Evolutionary conservation across 1,140 invertebrate species (phyloP).

Genomic region (Polypedilum pembai): DNA sequence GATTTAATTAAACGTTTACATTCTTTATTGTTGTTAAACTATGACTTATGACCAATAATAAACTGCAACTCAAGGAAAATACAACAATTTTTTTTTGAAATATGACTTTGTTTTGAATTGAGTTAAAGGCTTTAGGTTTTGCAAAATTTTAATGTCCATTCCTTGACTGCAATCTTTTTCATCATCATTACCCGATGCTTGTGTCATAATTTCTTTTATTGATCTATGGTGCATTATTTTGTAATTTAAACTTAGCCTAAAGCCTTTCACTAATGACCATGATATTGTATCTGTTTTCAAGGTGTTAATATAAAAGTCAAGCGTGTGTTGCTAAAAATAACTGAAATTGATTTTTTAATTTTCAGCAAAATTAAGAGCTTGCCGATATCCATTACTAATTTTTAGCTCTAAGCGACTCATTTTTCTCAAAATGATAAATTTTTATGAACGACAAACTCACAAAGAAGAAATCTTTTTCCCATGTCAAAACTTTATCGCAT

Average conservation of each 20-base stretch:
- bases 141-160: no score
- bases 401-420: neutral
- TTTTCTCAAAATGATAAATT: neutral
- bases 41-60: no score
- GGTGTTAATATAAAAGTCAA: neutral
- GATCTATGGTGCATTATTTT: neutral
- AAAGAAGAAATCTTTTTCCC: neutral
- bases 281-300: neutral
- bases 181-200: neutral
- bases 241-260: neutral
- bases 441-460: neutral
- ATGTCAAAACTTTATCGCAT: slow-evolving; percentile 11
- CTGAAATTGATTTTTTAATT: neutral
- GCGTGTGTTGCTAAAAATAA: neutral
- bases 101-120: no score
- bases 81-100: no score
- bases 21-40: no score
- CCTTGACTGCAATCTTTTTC: neutral
- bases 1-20: no score
- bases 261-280: neutral
- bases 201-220: neutral
- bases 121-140: no score
- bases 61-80: no score
- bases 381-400: slow-evolving; percentile 1
- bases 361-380: neutral